Evolutionary conservation across 2,113 vertebrate species (phyloP).

Genomic region (human): GRCh38 chr17:71016501-71017000

Average conservation of each 20-base stretch:
- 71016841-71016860: too few relatives aligned
- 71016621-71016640: slow-evolving; percentile 17
- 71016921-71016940: too few relatives aligned
- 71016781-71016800: neutral
- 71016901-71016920: too few relatives aligned
- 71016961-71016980: too few relatives aligned
- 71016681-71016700: neutral
- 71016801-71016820: neutral
- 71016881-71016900: too few relatives aligned
- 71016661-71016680: neutral
- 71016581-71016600: slow-evolving; percentile 18
- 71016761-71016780: slow-evolving; percentile 21
- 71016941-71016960: too few relatives aligned
- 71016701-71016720: neutral
- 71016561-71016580: slow-evolving; percentile 42
- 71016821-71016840: neutral
- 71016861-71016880: too few relatives aligned
- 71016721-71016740: neutral
- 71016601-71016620: slow-evolving; percentile 6
- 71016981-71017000: too few relatives aligned
- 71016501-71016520: neutral
- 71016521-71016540: neutral
- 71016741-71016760: neutral
- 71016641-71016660: slow-evolving; percentile 56
- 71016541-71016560: slow-evolving; percentile 6